These are phyloP conservation scores for Picus viridis DNA, from an alignment of 2,797 vertebrate genomes.

Conservation along the genomic window DNA sequence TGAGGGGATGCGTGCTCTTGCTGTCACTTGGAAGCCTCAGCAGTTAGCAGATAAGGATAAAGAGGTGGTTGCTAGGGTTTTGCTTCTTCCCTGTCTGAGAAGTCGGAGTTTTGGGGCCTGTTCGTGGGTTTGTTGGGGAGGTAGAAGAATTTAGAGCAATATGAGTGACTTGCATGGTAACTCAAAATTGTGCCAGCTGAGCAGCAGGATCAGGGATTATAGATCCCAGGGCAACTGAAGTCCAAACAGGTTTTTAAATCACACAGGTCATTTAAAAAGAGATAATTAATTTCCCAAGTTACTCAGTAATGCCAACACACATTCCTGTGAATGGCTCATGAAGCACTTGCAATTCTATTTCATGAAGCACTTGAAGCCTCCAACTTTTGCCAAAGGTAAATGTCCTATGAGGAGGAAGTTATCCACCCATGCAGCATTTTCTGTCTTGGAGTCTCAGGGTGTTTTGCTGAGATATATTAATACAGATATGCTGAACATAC, in stretches of 20 bases:
- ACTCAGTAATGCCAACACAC: conserved; percentile 2
- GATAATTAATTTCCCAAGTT: conserved; percentile 34
- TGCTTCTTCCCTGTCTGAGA: background rate
- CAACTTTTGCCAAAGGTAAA: conserved; percentile 29
- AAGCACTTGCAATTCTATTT: conserved; percentile 24
- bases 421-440: background rate
- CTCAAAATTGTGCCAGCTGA: background rate
- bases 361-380: conserved; percentile 10
- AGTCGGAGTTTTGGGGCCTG: background rate
- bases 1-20: background rate
- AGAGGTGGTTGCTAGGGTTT: background rate
- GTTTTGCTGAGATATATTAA: conserved; percentile 14
- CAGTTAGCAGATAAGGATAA: background rate
- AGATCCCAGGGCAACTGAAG: background rate
- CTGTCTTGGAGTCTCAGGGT: background rate
- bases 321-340: conserved; percentile 16
- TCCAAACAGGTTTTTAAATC: conserved; percentile 37
- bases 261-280: conserved; percentile 3
- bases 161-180: background rate
- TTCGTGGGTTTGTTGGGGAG: background rate
- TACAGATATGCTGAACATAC: background rate
- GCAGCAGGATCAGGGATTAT: background rate
- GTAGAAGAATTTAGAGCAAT: background rate
- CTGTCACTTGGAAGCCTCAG: background rate
- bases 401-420: conserved; percentile 23